Conservation (phyloP, 2,888 invertebrate genomes). For the Plebejus anna region DNA sequence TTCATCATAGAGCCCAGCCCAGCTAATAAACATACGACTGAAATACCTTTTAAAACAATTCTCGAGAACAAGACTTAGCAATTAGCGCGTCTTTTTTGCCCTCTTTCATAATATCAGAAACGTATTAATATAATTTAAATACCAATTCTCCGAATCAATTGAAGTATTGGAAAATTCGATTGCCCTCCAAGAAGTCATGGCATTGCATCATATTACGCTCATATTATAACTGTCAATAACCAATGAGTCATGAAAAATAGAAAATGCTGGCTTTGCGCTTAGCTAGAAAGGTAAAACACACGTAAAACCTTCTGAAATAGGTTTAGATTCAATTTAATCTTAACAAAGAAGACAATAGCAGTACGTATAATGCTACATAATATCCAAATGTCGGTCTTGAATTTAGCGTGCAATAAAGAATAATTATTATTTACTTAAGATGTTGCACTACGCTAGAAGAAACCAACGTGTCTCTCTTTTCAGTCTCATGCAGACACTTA, state of each 20-base stretch:
- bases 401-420: too few species aligned
- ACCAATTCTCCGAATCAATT: neutral
- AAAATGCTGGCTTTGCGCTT: neutral
- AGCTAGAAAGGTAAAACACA: neutral
- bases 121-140: neutral
- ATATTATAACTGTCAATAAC: neutral
- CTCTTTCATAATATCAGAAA: neutral
- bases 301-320: neutral
- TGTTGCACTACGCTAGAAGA: too few species aligned
- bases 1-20: neutral
- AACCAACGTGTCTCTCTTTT: too few species aligned
- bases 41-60: neutral
- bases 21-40: neutral
- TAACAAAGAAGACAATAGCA: neutral
- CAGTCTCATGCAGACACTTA: too few species aligned
- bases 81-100: slow-evolving; percentile 4
- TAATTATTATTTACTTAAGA: too few species aligned
- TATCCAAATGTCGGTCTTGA: too few species aligned
- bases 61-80: neutral
- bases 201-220: neutral
- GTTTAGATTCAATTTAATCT: neutral
- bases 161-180: neutral
- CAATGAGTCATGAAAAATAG: neutral
- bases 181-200: slow-evolving; percentile 2
- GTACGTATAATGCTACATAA: neutral